Evolutionary conservation across 2,113 vertebrate genomes (phyloP).

Genomic region (Loxodonta africana): DNA sequence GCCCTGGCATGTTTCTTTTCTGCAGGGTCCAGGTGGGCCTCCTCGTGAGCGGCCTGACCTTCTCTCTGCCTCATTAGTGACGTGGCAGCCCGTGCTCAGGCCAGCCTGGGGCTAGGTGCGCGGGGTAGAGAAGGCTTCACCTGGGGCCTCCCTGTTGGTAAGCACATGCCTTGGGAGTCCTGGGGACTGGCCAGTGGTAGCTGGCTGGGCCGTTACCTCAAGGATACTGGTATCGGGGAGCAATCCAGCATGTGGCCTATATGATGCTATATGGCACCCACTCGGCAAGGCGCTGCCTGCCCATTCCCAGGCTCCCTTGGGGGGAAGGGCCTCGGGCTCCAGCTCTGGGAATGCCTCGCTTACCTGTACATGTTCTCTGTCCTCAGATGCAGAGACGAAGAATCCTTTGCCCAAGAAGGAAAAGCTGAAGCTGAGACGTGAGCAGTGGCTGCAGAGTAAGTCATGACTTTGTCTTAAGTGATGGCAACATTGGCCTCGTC

Average conservation of each 20-base stretch:
- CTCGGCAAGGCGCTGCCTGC: background rate
- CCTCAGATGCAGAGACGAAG: slow-evolving; percentile 88
- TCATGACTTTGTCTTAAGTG: background rate
- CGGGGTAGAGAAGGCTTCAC: background rate
- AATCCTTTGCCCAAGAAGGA: slow-evolving; percentile 93
- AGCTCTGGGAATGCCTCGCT: background rate
- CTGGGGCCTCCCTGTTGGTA: background rate
- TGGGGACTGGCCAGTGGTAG: background rate
- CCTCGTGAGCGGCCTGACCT: background rate
- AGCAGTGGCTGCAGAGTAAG: slow-evolving; percentile 96
- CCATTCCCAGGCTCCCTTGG: background rate
- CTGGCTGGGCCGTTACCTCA: background rate
- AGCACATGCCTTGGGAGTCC: background rate
- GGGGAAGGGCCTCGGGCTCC: rapidly evolving
- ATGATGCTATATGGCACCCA: background rate
- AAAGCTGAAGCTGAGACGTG: slow-evolving; percentile 94
- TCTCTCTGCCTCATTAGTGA: background rate
- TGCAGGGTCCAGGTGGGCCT: background rate
- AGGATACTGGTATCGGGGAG: background rate
- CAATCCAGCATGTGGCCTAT: background rate
- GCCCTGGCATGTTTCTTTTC: too few relatives aligned
- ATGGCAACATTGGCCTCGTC: background rate
- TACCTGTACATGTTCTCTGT: background rate
- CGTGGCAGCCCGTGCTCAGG: background rate
- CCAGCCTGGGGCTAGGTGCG: too few relatives aligned